phyloP scores from a whole-genome alignment of 2,113 vertebrate species.

The Phodopus roborovskii region DNA sequence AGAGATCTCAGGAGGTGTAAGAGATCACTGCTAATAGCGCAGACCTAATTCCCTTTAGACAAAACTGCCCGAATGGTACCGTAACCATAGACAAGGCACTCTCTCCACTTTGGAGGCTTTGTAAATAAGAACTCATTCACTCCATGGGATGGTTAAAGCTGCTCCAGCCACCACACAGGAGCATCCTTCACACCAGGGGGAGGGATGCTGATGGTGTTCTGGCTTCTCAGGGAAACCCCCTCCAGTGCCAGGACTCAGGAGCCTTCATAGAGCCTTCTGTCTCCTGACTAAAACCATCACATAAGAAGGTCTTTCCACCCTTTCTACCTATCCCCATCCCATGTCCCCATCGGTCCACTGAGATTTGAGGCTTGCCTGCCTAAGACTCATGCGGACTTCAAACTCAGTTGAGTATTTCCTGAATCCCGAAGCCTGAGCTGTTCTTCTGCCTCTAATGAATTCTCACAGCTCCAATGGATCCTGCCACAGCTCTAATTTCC shows the following conservation, averaged over 20 bases:
- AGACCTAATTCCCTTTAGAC: slow-evolving; percentile 14
- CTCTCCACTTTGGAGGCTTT: not conserved
- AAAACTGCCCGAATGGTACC: not conserved
- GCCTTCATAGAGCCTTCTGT: not conserved
- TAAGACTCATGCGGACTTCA: not conserved
- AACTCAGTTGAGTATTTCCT: not conserved
- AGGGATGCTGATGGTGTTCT: not conserved
- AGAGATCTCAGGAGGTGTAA: not conserved
- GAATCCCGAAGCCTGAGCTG: not conserved
- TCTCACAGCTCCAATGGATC: not conserved
- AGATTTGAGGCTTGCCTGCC: not conserved
- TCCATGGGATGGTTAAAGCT: not conserved
- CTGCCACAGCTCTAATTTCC: not conserved
- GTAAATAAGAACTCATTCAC: not conserved
- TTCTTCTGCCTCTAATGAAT: not conserved
- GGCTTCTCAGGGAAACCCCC: not conserved
- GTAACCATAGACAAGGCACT: not conserved
- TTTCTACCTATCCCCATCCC: not conserved
- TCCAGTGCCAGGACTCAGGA: not conserved
- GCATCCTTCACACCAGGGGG: not conserved
- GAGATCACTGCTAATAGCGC: slow-evolving; percentile 12
- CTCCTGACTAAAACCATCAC: not conserved
- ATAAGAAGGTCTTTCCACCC: not conserved
- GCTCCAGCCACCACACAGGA: not conserved
- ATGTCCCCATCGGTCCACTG: not conserved